Evolutionary conservation across 2,797 vertebrate species (phyloP).

Genomic region (Alca torda): DNA sequence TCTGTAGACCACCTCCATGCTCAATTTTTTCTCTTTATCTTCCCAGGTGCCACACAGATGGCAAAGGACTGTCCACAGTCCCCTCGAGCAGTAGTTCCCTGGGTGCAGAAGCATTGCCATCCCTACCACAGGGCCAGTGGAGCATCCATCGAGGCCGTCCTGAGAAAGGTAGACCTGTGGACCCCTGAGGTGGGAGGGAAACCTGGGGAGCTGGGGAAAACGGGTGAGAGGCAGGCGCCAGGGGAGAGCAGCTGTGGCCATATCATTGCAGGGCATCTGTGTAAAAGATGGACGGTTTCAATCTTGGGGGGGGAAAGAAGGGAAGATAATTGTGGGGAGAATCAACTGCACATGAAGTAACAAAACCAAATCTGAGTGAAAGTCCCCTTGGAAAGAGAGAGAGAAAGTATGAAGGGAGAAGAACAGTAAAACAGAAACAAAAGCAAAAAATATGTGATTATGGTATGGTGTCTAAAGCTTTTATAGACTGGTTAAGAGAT

Average conservation of each 20-base stretch:
- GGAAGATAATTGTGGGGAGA: too few relatives aligned
- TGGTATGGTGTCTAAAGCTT: not conserved
- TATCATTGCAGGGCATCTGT: rapidly evolving
- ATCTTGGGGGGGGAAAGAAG: not conserved
- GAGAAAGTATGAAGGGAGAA: not conserved
- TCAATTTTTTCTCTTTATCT: not conserved
- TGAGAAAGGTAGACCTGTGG: too few relatives aligned
- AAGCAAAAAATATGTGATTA: not conserved
- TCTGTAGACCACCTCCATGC: not conserved
- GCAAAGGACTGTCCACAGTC: too few relatives aligned
- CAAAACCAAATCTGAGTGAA: not conserved
- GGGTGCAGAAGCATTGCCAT: not conserved
- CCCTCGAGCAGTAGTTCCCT: too few relatives aligned
- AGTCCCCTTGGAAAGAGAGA: not conserved
- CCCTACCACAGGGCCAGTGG: not conserved
- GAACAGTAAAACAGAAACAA: not conserved
- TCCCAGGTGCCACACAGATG: not conserved
- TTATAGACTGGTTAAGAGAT: not conserved
- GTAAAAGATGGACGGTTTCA: not conserved
- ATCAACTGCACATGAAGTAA: not conserved
- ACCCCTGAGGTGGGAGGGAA: not conserved
- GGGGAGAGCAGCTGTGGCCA: not conserved
- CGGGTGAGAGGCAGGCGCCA: rapidly evolving
- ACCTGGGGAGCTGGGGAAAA: not conserved
- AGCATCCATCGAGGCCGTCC: not conserved